phyloP scores from a whole-genome alignment of 2,888 invertebrate genomes.

The Stenolophus ochropezus region DNA sequence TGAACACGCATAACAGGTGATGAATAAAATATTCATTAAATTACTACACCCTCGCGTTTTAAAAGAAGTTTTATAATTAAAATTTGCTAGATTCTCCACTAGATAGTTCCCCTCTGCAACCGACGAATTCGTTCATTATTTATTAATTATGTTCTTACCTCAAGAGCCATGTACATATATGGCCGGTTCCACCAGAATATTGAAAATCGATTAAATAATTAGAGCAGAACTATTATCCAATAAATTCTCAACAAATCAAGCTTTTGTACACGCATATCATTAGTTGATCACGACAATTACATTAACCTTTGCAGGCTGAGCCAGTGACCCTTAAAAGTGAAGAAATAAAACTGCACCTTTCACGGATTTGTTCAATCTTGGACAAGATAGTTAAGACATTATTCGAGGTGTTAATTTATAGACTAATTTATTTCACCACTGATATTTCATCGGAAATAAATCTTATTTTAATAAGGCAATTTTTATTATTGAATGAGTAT shows the following conservation, averaged over 20 bases:
- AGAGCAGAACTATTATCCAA: slow-evolving; percentile 30
- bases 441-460: too few species aligned
- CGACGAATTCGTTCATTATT: slow-evolving; percentile 20
- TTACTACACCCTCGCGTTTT: slow-evolving; percentile 37
- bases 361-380: background rate
- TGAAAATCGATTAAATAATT: slow-evolving; percentile 28
- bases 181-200: slow-evolving; percentile 1
- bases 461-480: too few species aligned
- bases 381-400: background rate
- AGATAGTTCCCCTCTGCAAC: slow-evolving; percentile 20
- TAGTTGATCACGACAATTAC: slow-evolving; percentile 46
- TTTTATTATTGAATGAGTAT: too few species aligned
- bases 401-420: background rate
- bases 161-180: background rate
- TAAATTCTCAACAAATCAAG: slow-evolving; percentile 8
- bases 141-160: slow-evolving; percentile 8
- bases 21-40: slow-evolving; percentile 43
- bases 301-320: slow-evolving; percentile 49
- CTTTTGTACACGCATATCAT: slow-evolving; percentile 43
- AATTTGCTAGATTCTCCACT: slow-evolving; percentile 21
- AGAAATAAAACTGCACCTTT: slow-evolving; percentile 32
- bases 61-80: slow-evolving; percentile 34
- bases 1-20: slow-evolving; percentile 27
- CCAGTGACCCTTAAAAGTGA: slow-evolving; percentile 25
- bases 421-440: background rate